Percentiles rank a stretch among this genome's conserved stretches.
Conservation (phyloP, 2,797 vertebrate genomes). For the Anomalospiza imberbis region DNA sequence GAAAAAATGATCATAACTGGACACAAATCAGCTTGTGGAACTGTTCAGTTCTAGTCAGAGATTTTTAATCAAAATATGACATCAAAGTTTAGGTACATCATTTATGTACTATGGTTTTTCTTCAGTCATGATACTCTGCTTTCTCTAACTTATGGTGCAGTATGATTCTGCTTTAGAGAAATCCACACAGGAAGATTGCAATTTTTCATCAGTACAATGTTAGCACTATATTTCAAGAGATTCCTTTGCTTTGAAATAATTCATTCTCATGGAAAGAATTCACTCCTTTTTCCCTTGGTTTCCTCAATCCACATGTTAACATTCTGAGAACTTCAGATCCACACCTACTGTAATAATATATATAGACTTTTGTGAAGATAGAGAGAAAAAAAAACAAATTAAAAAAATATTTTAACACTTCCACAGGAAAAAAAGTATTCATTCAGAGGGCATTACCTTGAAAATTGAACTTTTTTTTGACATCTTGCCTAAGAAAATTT, state of each 20-base stretch:
- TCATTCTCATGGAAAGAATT: not conserved
- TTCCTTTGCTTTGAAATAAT: not conserved
- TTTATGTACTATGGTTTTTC: not conserved
- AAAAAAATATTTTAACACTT: not conserved
- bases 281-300: not conserved
- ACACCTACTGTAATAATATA: not conserved
- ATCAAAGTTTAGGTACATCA: not conserved
- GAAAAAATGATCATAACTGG: not conserved
- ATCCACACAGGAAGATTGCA: not conserved
- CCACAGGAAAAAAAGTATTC: accelerated
- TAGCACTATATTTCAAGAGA: not conserved
- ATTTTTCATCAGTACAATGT: not conserved
- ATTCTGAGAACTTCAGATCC: not conserved
- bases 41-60: not conserved
- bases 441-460: not conserved
- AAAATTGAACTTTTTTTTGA: not conserved
- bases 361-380: not conserved
- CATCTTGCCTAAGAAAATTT: not conserved
- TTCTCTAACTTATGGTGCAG: not conserved
- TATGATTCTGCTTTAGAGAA: not conserved
- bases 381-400: not conserved
- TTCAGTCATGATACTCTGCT: not conserved
- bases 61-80: not conserved
- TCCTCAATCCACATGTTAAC: accelerated
- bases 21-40: not conserved